Evolutionary conservation across 2,888 invertebrate genomes (phyloP).

Genomic region (Notodonta ziczac): DNA sequence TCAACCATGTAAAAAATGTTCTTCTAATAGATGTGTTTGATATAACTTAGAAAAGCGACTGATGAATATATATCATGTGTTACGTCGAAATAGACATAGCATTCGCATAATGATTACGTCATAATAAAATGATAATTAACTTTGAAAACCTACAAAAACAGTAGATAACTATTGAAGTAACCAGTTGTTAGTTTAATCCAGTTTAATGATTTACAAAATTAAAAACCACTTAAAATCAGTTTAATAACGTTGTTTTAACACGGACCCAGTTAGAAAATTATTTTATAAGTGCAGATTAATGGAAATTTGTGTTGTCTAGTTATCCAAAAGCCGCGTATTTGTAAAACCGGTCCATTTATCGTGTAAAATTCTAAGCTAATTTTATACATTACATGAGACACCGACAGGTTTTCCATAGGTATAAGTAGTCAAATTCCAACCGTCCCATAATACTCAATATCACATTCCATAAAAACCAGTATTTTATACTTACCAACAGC

Average conservation of each 20-base stretch:
- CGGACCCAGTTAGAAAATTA: too few relatives aligned
- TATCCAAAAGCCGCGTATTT: neutral
- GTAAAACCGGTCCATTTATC: too few relatives aligned
- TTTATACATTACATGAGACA: conserved; percentile 1
- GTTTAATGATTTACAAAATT: conserved; percentile 7
- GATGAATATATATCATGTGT: neutral
- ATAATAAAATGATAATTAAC: conserved; percentile 4
- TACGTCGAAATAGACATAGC: neutral
- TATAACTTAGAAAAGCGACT: neutral
- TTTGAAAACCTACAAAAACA: conserved; percentile 15
- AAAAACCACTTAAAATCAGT: conserved; percentile 6
- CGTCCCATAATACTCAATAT: neutral
- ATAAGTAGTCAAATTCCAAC: conserved; percentile 2
- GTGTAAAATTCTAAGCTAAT: conserved; percentile 6
- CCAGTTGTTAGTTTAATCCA: conserved; percentile 1
- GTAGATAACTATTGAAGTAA: conserved; percentile 3
- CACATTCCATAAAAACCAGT: neutral
- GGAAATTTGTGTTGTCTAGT: too few relatives aligned
- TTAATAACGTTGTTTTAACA: neutral
- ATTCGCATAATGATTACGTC: neutral
- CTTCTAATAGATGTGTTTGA: neutral
- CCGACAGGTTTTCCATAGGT: conserved; percentile 21
- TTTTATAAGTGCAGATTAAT: too few relatives aligned
- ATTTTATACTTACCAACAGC: too few relatives aligned
- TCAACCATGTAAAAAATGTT: neutral